These are phyloP conservation scores for Lamellibrachia columna DNA, from an alignment of 2,888 invertebrate species.

Conservation along the genomic window DNA sequence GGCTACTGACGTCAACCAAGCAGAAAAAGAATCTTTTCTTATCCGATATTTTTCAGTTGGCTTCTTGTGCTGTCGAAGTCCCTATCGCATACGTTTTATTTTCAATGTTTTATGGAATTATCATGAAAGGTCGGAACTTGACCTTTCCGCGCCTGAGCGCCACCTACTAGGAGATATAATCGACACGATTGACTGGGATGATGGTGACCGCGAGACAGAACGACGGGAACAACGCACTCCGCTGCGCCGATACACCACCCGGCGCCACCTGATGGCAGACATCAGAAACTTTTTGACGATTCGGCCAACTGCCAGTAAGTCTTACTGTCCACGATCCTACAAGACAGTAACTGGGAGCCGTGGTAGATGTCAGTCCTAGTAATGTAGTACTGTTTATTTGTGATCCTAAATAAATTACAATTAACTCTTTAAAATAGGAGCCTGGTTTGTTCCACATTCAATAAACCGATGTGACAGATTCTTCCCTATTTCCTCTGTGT, in stretches of 20 bases:
- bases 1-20: neutral
- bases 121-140: constrained; percentile 28
- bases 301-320: constrained; percentile 20
- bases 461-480: no score
- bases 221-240: constrained; percentile 38
- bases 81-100: no score
- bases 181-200: constrained; percentile 27
- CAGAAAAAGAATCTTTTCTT: no score
- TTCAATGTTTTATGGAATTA: neutral
- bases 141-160: constrained; percentile 27
- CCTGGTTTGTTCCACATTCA: no score
- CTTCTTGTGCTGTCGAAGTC: no score
- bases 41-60: no score
- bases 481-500: no score
- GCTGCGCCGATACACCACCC: constrained; percentile 43
- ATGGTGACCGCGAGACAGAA: constrained; percentile 25
- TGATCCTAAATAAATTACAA: no score
- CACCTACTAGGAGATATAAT: constrained; percentile 18
- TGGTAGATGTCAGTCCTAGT: neutral
- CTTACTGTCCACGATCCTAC: no score
- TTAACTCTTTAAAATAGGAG: no score
- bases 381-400: neutral
- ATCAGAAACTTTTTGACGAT: constrained; percentile 57
- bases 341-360: neutral
- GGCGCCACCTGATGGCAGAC: constrained; percentile 53